Percentiles rank a stretch among this genome's conserved stretches.
Evolutionary conservation across 1,140 invertebrate species (phyloP).

Genomic region (Drosophila kohkoa): DNA sequence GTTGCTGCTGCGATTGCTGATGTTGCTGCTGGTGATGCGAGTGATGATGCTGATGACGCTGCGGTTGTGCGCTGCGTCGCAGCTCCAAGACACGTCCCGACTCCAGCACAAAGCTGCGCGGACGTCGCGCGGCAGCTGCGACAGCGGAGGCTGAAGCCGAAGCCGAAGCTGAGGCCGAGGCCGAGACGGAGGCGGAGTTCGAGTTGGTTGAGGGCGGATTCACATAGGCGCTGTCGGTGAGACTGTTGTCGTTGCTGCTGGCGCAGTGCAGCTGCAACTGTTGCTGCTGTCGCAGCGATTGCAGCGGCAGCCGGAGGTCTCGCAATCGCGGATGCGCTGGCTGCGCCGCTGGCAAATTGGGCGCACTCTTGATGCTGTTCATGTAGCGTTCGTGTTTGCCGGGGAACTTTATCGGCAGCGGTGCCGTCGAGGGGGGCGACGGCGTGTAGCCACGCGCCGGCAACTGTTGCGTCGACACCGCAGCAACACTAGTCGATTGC

Average conservation of each 20-base stretch:
- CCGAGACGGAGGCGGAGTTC: constrained; percentile 57
- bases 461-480: constrained; percentile 85
- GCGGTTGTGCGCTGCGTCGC: constrained; percentile 80
- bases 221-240: constrained; percentile 85
- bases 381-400: constrained; percentile 87
- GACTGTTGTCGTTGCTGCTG: constrained; percentile 88
- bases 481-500: constrained; percentile 6
- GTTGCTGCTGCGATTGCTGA: constrained; percentile 30
- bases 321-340: constrained; percentile 89
- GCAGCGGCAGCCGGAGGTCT: constrained; percentile 88
- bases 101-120: constrained; percentile 82
- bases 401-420: constrained; percentile 91
- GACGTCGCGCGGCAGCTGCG: constrained; percentile 27
- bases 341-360: constrained; percentile 89
- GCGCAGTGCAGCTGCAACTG: constrained; percentile 84
- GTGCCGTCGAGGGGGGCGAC: constrained; percentile 92
- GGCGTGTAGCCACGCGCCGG: constrained; percentile 88
- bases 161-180: constrained; percentile 44
- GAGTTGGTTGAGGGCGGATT: constrained; percentile 81
- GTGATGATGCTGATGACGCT: constrained; percentile 36
- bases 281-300: constrained; percentile 86
- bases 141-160: constrained; percentile 32
- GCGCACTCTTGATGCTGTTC: constrained; percentile 91
- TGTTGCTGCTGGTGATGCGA: constrained; percentile 85
- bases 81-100: constrained; percentile 84